Conservation (phyloP, 1,140 invertebrate species). For the Vollenhovia emeryi region DNA sequence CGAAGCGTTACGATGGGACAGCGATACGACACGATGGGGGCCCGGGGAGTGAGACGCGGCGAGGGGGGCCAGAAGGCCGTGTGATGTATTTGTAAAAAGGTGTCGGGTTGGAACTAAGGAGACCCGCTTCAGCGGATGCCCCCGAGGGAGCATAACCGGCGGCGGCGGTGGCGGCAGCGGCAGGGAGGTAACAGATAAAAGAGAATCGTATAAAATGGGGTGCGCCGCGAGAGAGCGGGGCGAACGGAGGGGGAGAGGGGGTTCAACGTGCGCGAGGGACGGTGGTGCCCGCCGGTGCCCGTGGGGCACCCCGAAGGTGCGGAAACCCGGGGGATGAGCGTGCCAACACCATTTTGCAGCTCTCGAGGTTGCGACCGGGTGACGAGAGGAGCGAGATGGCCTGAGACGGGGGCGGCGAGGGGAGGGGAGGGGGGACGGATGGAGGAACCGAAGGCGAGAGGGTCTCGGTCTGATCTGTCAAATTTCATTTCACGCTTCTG, state of each 20-base stretch:
- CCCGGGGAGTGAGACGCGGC: constrained; percentile 39
- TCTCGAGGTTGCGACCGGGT: constrained; percentile 38
- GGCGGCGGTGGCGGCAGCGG: constrained; percentile 39
- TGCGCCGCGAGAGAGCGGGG: constrained; percentile 59
- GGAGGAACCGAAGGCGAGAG: constrained; percentile 63
- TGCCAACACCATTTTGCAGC: constrained; percentile 77
- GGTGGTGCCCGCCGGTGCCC: constrained; percentile 71
- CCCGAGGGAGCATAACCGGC: constrained; percentile 80
- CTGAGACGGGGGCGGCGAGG: constrained; percentile 21
- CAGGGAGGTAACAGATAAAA: constrained; percentile 83
- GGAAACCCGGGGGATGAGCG: constrained; percentile 66
- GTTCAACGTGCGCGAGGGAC: constrained; percentile 23
- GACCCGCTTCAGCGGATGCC: constrained; percentile 78
- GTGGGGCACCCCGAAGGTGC: constrained; percentile 79
- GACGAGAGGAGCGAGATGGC: constrained; percentile 10
- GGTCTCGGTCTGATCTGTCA: constrained; percentile 82
- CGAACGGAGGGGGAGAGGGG: constrained; percentile 59
- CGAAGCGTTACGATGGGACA: constrained; percentile 59
- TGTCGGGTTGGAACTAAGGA: constrained; percentile 85
- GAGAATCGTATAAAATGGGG: constrained; percentile 85
- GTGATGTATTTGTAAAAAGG: constrained; percentile 86
- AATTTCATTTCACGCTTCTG: constrained; percentile 84
- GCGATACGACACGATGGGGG: constrained; percentile 22
- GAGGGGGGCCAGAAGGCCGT: constrained; percentile 79
- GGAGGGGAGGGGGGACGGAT: background rate